A percentile compares a stretch with the other conserved stretches of the same genome.
Evolutionary conservation across 2,797 vertebrate genomes (phyloP).

Genomic region (Anguilla anguilla): DNA sequence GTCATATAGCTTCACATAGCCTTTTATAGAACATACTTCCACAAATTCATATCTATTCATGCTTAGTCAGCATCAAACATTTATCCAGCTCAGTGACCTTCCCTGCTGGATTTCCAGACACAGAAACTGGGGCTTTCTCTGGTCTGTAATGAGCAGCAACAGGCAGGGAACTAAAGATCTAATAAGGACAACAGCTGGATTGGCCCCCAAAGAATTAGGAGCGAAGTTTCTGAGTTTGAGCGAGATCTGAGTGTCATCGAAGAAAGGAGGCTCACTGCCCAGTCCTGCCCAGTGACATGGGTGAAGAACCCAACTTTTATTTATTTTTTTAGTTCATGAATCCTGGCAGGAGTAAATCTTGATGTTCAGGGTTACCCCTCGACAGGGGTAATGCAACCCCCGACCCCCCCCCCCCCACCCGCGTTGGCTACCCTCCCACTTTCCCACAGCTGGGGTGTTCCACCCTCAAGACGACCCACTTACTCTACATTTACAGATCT

Average conservation of each 20-base stretch:
- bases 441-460: no score
- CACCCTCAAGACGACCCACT: neutral
- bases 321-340: neutral
- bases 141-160: neutral
- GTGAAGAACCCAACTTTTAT: neutral
- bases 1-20: neutral
- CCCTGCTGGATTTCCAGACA: neutral
- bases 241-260: neutral
- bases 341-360: neutral
- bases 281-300: neutral
- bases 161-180: slow-evolving; percentile 13
- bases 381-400: neutral
- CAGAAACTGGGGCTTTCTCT: neutral
- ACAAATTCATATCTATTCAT: neutral
- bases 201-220: neutral
- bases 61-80: neutral
- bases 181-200: slow-evolving; percentile 13
- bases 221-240: neutral
- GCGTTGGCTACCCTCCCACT: neutral
- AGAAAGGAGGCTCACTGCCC: neutral
- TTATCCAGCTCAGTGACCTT: neutral
- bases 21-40: neutral
- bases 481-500: no score
- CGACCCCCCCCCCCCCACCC: neutral
- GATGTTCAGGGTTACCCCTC: neutral